Evolutionary conservation across 2,113 vertebrate species (phyloP), one percentile per base, ranked within the genome.

Genomic region (Panthera uncia): DNA sequence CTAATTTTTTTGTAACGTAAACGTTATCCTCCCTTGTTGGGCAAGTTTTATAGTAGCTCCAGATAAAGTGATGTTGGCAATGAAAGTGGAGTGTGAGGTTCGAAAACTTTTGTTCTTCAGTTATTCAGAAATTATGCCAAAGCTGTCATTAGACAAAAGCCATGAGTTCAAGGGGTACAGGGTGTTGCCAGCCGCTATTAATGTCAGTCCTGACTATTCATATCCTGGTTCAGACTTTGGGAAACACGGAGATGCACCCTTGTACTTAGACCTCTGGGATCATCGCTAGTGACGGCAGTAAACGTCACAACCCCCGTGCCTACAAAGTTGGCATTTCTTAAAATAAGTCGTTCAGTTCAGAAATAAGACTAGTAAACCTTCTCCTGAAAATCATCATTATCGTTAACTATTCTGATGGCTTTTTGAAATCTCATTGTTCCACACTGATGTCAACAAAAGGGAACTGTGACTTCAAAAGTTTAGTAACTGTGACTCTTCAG

Each of bases 1-100:
- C 48, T 90, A 81, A 65, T 79, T 96, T 69, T 82, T 69, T 85
- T 71, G 65, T 80, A 93, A 80, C 66, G 50, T 93, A 50, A 92
- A 83, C 79, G 18, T 69, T 80, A 61, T 38, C 41, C 89, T 65
- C 45, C 38, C 65, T 81, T 92, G 27, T 38, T 61, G 87, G 80
- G 45, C 71, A 65, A 78, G 48, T 83, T 91, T 73, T 81, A 15
- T 76, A 36, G 4, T 14, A 84, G 41, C 33, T 71, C 5, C 31
- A 66, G 73, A 69, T 76, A 19, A 8, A 83, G 63, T 36, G 92
- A 21, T 12, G 4, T 45, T 96, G 69, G 48, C 29, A 90, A 4
- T 36, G 14, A 50, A 66, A 90, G 29, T 65, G 16, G 63, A 90
- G 55, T 73, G 50, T 41, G 57, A 81, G 65, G 48, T 31, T 2